Base-by-base conservation (phyloP, 2,113 vertebrate genomes). In the Setophaga kirtlandii region DNA sequence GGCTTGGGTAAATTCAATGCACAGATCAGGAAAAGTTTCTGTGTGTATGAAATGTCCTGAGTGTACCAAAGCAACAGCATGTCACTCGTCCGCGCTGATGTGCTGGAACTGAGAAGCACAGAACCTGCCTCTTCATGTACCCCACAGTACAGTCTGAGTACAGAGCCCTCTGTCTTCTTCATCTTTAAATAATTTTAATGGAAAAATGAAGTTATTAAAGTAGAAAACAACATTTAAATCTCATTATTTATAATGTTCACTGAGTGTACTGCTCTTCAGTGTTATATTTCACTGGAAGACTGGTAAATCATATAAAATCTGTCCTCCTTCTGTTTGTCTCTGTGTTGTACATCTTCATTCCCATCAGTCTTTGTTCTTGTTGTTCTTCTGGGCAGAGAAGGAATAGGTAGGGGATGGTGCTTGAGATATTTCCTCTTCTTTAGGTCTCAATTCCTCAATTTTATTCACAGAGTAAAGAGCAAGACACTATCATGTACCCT, bases 361-460 rank as follows among this genome's bases (percentile, higher is more conserved):
- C n/a, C 39, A 42, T 37, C 14, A 80, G 9, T 17, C 18, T 62
- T 71, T 46, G 21, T 5, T 67, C n/a, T 69, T 77, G 7, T 49
- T 75, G 22, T 11, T 63, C 17, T 77, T 74, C 56, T 89, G 27
- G 39, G 17, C 37, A 81, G 24, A 92, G 55, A 37, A 83, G 15
- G 10, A 74, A 59, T 92, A 8, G 49, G 55, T 47, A 65, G 19
- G 35, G 22, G 64, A 63, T 50, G 23, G 35, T 62, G 69, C 67
- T 92, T 77, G 50, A 90, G 49, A 88, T 39, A 14, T 90, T 97
- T 95, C 90, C 83, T 74, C 92, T 95, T 97, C 74, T 88, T 90
- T 53, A 90, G 47, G 35, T 92, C 89, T 93, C 90, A 94, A 28
- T 96, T 97, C 95, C 94, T 93, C 92, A 94, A 79, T 93, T 93